Evolutionary conservation across 1,140 invertebrate genomes (phyloP).

Genomic region (Cherax quadricarinatus): DNA sequence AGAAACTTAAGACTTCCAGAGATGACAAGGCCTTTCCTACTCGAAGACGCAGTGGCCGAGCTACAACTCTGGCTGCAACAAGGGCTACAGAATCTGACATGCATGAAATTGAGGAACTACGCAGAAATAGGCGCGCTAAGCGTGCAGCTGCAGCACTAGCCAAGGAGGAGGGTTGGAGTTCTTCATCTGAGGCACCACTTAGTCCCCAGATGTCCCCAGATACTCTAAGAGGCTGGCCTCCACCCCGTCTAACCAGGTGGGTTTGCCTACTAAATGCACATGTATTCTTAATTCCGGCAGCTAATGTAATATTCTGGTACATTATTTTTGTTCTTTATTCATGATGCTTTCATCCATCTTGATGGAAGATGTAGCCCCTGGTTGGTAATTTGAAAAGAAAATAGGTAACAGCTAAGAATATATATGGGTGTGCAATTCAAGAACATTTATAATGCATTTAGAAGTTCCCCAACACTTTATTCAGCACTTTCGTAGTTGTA

Average conservation of each 20-base stretch:
- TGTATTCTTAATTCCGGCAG: background rate
- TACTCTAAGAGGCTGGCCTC: constrained; percentile 72
- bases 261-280: background rate
- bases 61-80: constrained; percentile 68
- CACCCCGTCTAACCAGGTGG: constrained; percentile 71
- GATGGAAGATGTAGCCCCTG: too few species aligned
- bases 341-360: background rate
- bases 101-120: constrained; percentile 68
- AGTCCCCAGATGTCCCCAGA: constrained; percentile 73
- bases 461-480: too few species aligned
- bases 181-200: constrained; percentile 67
- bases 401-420: too few species aligned
- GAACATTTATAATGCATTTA: too few species aligned
- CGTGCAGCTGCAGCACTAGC: constrained; percentile 70
- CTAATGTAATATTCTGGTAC: background rate
- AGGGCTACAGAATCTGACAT: constrained; percentile 72
- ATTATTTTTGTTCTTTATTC: background rate
- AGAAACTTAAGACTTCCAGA: background rate
- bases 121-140: constrained; percentile 64
- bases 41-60: constrained; percentile 66
- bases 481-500: too few species aligned
- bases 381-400: too few species aligned
- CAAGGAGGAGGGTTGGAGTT: constrained; percentile 70
- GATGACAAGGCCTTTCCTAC: constrained; percentile 25
- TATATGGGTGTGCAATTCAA: too few species aligned